phyloP scores from a whole-genome alignment of 2,113 vertebrate genomes.

The Ailurus styani region DNA sequence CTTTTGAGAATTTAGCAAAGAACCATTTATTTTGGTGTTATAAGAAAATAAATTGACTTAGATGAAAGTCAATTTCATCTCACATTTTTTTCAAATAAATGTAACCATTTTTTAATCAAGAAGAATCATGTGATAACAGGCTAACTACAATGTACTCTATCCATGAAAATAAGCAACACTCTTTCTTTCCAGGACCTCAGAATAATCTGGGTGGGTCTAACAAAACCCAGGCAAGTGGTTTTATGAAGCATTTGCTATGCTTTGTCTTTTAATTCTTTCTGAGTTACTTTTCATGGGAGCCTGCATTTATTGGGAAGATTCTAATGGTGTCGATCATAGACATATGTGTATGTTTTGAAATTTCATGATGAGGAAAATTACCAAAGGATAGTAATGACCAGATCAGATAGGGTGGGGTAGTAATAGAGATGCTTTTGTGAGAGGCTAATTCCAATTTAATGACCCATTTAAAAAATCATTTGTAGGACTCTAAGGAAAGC shows the following conservation, averaged over 20 bases:
- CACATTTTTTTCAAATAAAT: conserved; percentile 38
- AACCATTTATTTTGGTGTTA: background rate
- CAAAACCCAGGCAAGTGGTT: background rate
- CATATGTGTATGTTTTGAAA: background rate
- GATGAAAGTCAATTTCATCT: conserved; percentile 28
- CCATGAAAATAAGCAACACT: conserved; percentile 2
- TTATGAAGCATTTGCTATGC: background rate
- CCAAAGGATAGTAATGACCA: background rate
- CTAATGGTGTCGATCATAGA: background rate
- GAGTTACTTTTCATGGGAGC: background rate
- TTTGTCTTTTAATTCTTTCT: background rate
- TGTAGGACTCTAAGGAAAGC: background rate
- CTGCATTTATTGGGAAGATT: background rate
- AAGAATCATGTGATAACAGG: background rate
- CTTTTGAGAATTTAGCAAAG: background rate
- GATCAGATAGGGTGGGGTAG: background rate
- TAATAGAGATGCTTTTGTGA: background rate
- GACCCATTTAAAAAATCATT: conserved; percentile 7
- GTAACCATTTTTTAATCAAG: background rate
- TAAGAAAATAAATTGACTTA: conserved; percentile 14
- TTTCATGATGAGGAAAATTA: background rate
- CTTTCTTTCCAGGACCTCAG: background rate
- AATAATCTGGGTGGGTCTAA: background rate
- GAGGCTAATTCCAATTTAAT: background rate
- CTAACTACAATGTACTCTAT: background rate